Percentiles rank a stretch among this genome's conserved stretches.
phyloP scores from a whole-genome alignment of 2,113 vertebrate species.

The Phaethornis superciliosus region DNA sequence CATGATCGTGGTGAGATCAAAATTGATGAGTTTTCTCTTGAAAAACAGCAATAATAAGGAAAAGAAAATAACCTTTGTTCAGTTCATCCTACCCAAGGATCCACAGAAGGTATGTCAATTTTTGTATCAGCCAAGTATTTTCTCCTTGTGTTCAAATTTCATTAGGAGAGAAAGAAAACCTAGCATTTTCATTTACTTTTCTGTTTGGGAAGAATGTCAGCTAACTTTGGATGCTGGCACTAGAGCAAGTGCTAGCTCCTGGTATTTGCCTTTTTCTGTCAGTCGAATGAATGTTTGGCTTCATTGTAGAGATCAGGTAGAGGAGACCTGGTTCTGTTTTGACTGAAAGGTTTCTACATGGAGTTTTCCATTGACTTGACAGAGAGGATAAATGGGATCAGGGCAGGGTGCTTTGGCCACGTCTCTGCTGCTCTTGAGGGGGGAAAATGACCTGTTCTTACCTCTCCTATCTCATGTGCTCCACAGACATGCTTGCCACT shows the following conservation, averaged over 20 bases:
- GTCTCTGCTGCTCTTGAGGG: background rate
- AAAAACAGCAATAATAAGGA: background rate
- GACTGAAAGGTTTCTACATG: background rate
- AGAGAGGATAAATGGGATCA: background rate
- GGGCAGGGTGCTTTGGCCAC: background rate
- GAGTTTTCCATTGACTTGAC: background rate
- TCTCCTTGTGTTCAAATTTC: background rate
- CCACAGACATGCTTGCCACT: background rate
- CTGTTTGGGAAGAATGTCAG: background rate
- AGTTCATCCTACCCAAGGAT: background rate
- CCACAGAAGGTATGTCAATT: background rate
- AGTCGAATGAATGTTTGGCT: background rate
- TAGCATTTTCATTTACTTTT: background rate
- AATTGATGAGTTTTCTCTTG: background rate
- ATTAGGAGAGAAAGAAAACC: background rate
- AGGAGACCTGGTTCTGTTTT: background rate
- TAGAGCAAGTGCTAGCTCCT: background rate
- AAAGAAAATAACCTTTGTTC: background rate
- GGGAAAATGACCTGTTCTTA: background rate
- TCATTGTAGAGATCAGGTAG: background rate
- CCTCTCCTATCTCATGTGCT: rapidly evolving
- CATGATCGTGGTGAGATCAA: background rate
- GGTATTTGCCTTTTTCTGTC: background rate
- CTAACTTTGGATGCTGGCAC: background rate
- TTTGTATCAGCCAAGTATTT: background rate